Percentiles rank a stretch among this genome's conserved stretches.
phyloP scores from a whole-genome alignment of 2,888 invertebrate species.

The Argyra leucocephala region DNA sequence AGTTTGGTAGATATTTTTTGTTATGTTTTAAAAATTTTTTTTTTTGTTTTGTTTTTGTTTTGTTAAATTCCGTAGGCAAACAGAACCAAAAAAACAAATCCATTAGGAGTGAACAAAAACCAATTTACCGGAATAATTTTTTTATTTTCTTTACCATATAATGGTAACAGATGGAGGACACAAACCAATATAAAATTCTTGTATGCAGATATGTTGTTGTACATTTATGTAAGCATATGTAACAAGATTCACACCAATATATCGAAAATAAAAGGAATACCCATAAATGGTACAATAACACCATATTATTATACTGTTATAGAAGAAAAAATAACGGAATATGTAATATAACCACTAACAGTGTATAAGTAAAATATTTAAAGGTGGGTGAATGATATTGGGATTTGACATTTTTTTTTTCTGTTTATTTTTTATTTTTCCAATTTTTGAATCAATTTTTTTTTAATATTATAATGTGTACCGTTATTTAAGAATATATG shows the following conservation, averaged over 20 bases:
- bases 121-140: not conserved
- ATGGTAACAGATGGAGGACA: not conserved
- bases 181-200: not conserved
- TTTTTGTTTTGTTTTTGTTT: too few relatives aligned
- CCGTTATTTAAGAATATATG: not conserved
- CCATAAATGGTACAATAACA: slow-evolving; percentile 4
- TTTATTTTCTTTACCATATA: not conserved
- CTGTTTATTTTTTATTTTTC: too few relatives aligned
- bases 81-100: not conserved
- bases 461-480: not conserved
- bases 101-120: slow-evolving; percentile 6
- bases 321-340: not conserved
- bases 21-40: too few relatives aligned
- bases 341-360: slow-evolving; percentile 1
- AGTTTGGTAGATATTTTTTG: too few relatives aligned
- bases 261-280: not conserved
- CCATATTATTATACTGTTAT: not conserved
- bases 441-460: not conserved
- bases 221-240: not conserved
- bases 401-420: slow-evolving; percentile 1
- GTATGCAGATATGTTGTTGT: not conserved
- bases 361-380: not conserved
- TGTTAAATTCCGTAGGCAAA: not conserved
- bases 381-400: not conserved
- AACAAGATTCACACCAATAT: not conserved